Base-by-base conservation (phyloP, 1,140 invertebrate genomes). In the Drosophila malerkotliana region DNA sequence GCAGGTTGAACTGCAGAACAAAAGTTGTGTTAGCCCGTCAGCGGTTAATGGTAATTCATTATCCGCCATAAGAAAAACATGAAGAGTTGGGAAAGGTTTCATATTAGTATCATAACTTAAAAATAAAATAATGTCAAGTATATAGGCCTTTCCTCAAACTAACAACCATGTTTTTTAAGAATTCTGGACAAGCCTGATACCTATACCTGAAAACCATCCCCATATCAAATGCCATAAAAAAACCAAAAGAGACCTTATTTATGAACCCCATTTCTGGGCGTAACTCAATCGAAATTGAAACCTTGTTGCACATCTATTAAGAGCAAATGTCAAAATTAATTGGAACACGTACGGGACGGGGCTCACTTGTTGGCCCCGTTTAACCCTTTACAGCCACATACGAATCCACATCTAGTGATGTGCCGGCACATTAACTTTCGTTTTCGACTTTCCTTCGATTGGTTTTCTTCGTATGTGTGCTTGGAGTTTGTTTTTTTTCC, bases 391-490 rank as follows among this genome's bases (percentile, higher is more conserved):
- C 51, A 51, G 21, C 24, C 56, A 18, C 32, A 15, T 55, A 41
- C 44, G 2, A 4, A 52, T 64, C 47, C 59, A 24, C 54, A 45
- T 26, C 18, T 53, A 30, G 54, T 76, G 67, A 74, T 84, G 56
- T 81, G 77, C 63, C 34, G 34, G 34, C 57, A 85, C 82, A 85
- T 85, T 85, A 87, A 85, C 81, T 85, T 85, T 85, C 81, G 64
- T 68, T 85, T 72, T 63, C 52, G 10, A 37, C 30, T 69, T 44
- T 57, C 39, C 21, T 37, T 37, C 37, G 61, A 54, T 21, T 66
- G 24, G 32, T 56, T 55, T 47, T 68, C 15, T 32, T 12, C 21
- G 1, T 37, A 24, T 14, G 7, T 45, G 49, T 18, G 26, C 39
- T 32, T 47, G 21, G 9, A 3, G 15, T 47, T 6, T n/a, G 18